Conservation (phyloP, 35 echinoderm and acorn worm genomes). For the Acanthaster planci region DNA sequence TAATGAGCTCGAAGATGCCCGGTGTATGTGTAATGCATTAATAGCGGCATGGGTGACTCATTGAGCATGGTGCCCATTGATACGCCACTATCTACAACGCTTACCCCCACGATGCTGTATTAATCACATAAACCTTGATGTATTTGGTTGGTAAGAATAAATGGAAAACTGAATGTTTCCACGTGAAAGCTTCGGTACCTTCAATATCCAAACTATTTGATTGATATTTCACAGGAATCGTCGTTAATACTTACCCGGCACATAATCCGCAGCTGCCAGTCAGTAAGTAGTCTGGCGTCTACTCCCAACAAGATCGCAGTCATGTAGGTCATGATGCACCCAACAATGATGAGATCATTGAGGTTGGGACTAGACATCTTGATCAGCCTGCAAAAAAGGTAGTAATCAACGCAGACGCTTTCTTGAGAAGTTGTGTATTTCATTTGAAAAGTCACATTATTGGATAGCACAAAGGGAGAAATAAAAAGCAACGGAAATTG, state of each 20-base stretch:
- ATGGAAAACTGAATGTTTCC: background rate
- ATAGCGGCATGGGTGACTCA: too few relatives aligned
- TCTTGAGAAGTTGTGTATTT: background rate
- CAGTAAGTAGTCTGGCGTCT: conserved; percentile 57
- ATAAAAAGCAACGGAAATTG: background rate
- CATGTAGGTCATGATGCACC: conserved; percentile 69
- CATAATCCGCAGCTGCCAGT: conserved; percentile 47
- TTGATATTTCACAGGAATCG: background rate
- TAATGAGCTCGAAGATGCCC: too few relatives aligned
- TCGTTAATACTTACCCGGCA: conserved; percentile 46
- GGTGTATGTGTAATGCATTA: too few relatives aligned
- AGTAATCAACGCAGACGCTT: background rate
- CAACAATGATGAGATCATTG: conserved; percentile 90
- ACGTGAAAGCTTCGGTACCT: background rate
- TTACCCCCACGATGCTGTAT: too few relatives aligned
- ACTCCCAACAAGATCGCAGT: conserved; percentile 74
- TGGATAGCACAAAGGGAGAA: background rate
- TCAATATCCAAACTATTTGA: background rate
- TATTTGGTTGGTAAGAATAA: too few relatives aligned
- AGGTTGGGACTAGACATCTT: conserved; percentile 97
- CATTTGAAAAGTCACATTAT: background rate
- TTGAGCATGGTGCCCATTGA: too few relatives aligned
- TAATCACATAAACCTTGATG: too few relatives aligned
- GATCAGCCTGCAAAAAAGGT: conserved; percentile 74
- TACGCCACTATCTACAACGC: too few relatives aligned